Evolutionary conservation across 2,888 invertebrate species (phyloP), one percentile per base, ranked within the genome.

Genomic region (Macaria notata): DNA sequence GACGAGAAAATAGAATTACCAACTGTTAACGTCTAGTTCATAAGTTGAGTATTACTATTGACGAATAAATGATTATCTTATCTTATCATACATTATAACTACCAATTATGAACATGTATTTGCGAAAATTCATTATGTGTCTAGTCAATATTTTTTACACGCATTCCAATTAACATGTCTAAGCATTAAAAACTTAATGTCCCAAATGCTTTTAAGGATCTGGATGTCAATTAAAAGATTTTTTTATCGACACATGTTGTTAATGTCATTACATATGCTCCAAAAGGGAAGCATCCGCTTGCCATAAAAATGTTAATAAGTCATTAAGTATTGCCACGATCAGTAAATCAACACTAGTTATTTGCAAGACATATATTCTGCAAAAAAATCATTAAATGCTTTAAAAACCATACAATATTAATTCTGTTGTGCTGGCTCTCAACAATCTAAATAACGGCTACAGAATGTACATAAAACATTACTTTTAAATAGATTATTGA

Each of bases 221-320:
- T 41, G n/a, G 41, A 41, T 41, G 9, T 41, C 41, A 41, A 41
- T 48, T 48, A 47, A 48, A 9, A 43, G 9, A 38, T 66, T 65
- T 62, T 55, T 66, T 59, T 50, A 49, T 53, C 46, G 7, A 43
- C 50, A 45, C 9, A 51, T 59, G 61, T 58, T 63, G 51, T 49
- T 53, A 50, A 54, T 53, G 38, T 36, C 38, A 58, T 58, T 49
- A 46, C 9, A n/a, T n/a, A n/a, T 46, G 49, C 58, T 57, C 7
- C 29, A 53, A 57, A 49, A 57, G 52, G 57, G 7, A 45, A 57
- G 49, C 57, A 56, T 52, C 56, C 56, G 56, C 5, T 48, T 52
- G 48, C 48, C 49, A 53, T 49, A 49, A 53, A 30, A 42, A 54
- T 54, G 43, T 43, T 54, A 46, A 54, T 49, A 39, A 3, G 30